These are phyloP conservation scores for Cyaniris semiargus DNA, from an alignment of 2,888 invertebrate species.

Conservation along the genomic window DNA sequence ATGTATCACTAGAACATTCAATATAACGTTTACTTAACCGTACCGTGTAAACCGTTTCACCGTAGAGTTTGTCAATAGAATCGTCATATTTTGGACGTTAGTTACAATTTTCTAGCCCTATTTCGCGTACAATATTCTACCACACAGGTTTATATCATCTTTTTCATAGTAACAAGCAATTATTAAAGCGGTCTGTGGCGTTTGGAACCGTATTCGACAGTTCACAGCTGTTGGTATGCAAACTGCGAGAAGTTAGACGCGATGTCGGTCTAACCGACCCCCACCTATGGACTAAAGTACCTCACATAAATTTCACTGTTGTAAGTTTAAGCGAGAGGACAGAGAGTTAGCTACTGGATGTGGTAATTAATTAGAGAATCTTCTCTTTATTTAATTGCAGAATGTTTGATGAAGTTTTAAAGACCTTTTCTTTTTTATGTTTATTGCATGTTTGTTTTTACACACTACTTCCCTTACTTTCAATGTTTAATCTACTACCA, in stretches of 20 bases:
- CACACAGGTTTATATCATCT: not conserved
- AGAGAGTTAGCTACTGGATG: slow-evolving; percentile 49
- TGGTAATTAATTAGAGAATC: slow-evolving; percentile 8
- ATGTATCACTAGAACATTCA: too few species aligned
- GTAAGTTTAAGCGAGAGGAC: slow-evolving; percentile 65
- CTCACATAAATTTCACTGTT: slow-evolving; percentile 68
- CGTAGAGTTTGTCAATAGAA: too few species aligned
- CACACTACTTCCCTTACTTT: too few species aligned
- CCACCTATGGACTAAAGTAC: slow-evolving; percentile 40
- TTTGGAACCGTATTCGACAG: slow-evolving; percentile 37
- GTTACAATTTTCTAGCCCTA: not conserved
- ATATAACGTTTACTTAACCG: too few species aligned
- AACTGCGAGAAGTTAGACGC: slow-evolving; percentile 48
- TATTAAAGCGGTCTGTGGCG: slow-evolving; percentile 20
- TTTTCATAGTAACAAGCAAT: slow-evolving; percentile 17
- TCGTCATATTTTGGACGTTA: not conserved
- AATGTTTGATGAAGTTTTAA: not conserved
- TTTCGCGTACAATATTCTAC: not conserved
- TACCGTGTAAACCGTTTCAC: too few species aligned
- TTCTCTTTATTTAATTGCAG: not conserved
- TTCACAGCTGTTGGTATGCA: slow-evolving; percentile 44
- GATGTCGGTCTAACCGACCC: slow-evolving; percentile 40
- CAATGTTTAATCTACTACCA: too few species aligned
- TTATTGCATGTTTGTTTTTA: not conserved
- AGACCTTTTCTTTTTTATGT: not conserved